These are phyloP conservation scores for Zeugodacus cucurbitae DNA, from an alignment of 1,140 invertebrate species.

Conservation along the genomic window DNA sequence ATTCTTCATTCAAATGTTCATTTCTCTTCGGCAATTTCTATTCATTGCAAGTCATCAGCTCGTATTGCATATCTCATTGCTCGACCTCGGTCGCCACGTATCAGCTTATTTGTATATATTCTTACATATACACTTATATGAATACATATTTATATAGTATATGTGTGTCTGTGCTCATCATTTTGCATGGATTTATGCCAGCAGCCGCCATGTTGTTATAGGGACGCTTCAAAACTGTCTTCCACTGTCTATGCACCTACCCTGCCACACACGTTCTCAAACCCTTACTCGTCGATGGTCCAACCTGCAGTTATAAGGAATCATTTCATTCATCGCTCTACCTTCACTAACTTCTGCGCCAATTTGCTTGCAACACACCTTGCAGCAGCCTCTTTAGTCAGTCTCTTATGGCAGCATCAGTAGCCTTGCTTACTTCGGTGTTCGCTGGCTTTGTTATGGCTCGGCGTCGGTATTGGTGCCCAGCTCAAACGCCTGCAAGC, in stretches of 20 bases:
- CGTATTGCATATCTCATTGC: conserved; percentile 33
- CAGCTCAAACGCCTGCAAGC: conserved; percentile 21
- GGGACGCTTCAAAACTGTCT: not conserved
- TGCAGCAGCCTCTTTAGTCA: conserved; percentile 4
- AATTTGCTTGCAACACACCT: conserved; percentile 31
- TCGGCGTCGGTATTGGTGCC: not conserved
- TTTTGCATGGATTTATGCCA: not conserved
- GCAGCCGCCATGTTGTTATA: conserved; percentile 29
- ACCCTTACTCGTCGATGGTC: not conserved
- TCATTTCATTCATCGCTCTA: conserved; percentile 10
- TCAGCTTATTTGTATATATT: not conserved
- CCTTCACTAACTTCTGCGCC: not conserved
- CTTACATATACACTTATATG: not conserved
- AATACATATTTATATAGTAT: not conserved
- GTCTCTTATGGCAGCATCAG: conserved; percentile 3
- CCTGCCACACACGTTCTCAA: not conserved
- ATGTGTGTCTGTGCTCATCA: not conserved
- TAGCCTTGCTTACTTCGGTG: not conserved
- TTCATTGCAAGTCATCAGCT: conserved; percentile 64
- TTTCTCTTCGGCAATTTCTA: conserved; percentile 59
- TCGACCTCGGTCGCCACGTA: not conserved
- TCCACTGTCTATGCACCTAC: not conserved
- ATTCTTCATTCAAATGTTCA: conserved; percentile 37
- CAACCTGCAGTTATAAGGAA: conserved; percentile 26
- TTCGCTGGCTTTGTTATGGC: not conserved